Conservation (phyloP, 2,113 vertebrate genomes). For the Fukomys damarensis region DNA sequence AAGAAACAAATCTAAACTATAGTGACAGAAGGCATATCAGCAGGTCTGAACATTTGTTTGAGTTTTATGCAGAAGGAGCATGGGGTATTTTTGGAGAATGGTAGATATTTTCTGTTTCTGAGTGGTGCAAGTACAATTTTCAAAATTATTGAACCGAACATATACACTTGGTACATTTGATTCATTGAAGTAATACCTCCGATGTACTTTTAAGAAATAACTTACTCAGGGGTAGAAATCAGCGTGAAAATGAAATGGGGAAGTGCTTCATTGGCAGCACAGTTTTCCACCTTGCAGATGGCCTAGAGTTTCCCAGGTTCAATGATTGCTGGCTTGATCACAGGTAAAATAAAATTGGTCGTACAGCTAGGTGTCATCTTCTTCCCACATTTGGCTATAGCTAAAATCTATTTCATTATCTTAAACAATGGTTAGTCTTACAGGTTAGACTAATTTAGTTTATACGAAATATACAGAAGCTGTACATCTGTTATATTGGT, state of each 20-base stretch:
- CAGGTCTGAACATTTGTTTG: background rate
- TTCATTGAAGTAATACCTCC: background rate
- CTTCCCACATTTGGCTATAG: background rate
- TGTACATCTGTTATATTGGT: background rate
- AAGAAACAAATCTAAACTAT: background rate
- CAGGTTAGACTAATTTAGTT: background rate
- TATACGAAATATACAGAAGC: background rate
- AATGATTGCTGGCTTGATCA: background rate
- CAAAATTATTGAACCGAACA: background rate
- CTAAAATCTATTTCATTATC: background rate
- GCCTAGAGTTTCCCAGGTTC: background rate
- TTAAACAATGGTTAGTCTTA: background rate
- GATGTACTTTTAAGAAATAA: background rate
- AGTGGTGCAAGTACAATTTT: background rate
- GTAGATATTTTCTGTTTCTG: background rate
- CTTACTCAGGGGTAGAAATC: background rate
- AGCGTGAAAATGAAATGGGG: background rate
- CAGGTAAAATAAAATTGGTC: background rate
- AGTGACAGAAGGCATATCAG: background rate
- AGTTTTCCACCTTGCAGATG: background rate
- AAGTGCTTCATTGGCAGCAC: background rate
- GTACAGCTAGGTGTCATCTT: background rate
- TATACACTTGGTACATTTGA: background rate
- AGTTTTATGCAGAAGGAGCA: background rate
- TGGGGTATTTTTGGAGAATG: background rate